A percentile compares a stretch with the other conserved stretches of the same genome.
phyloP scores from a whole-genome alignment of 2,113 vertebrate genomes.

The Agelaius tricolor region DNA sequence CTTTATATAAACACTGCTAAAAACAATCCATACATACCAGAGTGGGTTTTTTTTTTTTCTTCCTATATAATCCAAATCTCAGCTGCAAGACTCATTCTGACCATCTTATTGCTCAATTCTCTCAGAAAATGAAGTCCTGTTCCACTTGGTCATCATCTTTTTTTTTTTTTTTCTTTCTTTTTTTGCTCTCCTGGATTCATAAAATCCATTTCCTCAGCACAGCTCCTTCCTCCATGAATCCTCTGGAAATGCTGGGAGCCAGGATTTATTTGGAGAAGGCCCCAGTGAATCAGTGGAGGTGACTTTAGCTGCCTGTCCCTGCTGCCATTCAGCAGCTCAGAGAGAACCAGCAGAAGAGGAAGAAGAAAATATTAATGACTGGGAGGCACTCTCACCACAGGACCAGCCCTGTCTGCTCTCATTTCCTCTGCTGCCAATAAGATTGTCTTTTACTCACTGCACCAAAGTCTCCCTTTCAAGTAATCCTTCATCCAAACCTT shows the following conservation, averaged over 20 bases:
- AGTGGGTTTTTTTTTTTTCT: neutral
- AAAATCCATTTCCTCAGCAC: neutral
- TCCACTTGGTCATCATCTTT: neutral
- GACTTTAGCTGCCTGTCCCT: conserved; percentile 37
- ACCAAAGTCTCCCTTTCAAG: neutral
- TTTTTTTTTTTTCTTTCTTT: no score
- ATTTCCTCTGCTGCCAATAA: conserved; percentile 34
- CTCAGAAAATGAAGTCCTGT: neutral
- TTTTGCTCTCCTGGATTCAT: neutral
- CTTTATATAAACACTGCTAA: neutral
- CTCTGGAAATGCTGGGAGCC: neutral
- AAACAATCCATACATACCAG: neutral
- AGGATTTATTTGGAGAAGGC: neutral
- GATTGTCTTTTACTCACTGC: neutral
- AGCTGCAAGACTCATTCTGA: neutral
- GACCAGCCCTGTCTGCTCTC: conserved; percentile 25
- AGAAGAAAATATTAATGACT: neutral
- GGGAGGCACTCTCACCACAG: neutral
- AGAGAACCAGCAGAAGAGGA: neutral
- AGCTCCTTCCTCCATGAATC: neutral
- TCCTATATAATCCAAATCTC: neutral
- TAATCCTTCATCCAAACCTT: conserved; percentile 52
- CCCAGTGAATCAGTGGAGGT: conserved; percentile 10
- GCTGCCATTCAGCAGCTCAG: conserved; percentile 1
- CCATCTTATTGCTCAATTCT: neutral